A percentile compares a stretch with the other conserved stretches of the same genome.
Evolutionary conservation across 2,888 invertebrate genomes (phyloP).

Genomic region (Epicampocera succincta): DNA sequence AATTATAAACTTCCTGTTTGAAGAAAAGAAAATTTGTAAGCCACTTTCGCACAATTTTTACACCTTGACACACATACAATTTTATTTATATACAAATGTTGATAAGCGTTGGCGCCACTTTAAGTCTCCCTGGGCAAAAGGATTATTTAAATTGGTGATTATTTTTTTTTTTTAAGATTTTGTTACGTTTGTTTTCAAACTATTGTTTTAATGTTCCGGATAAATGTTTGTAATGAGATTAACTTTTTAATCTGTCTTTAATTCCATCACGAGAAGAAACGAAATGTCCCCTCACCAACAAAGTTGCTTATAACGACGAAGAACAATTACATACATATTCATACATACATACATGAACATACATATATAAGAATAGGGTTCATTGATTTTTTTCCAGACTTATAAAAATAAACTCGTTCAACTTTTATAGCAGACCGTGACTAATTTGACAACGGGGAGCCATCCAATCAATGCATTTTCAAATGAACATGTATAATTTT

Average conservation of each 20-base stretch:
- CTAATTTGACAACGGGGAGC: slow-evolving; percentile 80
- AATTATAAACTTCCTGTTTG: slow-evolving; percentile 51
- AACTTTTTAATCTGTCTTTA: slow-evolving; percentile 54
- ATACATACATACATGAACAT: no score
- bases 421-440: slow-evolving; percentile 76
- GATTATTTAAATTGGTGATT: slow-evolving; percentile 53
- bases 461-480: slow-evolving; percentile 65
- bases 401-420: slow-evolving; percentile 28
- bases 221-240: slow-evolving; percentile 64
- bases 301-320: slow-evolving; percentile 4
- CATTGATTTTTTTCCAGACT: slow-evolving; percentile 26
- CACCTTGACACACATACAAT: background rate
- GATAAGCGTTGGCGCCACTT: slow-evolving; percentile 60
- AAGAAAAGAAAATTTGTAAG: slow-evolving; percentile 7
- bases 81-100: slow-evolving; percentile 20
- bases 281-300: slow-evolving; percentile 40
- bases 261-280: slow-evolving; percentile 48
- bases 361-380: slow-evolving; percentile 19
- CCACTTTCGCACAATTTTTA: background rate
- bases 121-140: slow-evolving; percentile 51
- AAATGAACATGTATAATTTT: slow-evolving; percentile 58
- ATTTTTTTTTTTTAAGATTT: background rate
- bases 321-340: no score
- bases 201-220: slow-evolving; percentile 39
- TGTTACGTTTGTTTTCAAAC: slow-evolving; percentile 30